Evolutionary conservation across 2,797 vertebrate genomes (phyloP).

Genomic region (Hipposideros larvatus): DNA sequence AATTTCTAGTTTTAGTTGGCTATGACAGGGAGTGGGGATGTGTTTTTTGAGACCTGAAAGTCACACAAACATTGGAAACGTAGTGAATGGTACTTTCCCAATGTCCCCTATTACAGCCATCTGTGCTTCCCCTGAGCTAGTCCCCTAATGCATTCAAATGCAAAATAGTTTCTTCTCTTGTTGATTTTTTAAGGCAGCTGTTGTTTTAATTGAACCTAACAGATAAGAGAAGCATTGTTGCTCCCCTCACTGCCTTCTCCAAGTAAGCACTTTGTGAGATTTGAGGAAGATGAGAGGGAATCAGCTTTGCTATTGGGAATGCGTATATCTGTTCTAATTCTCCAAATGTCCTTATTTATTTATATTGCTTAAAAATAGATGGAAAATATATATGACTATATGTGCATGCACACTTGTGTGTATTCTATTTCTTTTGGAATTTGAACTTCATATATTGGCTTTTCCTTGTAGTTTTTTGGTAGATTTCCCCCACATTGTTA

Average conservation of each 20-base stretch:
- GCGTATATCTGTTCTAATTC: not conserved
- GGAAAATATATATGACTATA: not conserved
- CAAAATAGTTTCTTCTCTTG: constrained; percentile 68
- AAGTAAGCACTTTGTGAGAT: not conserved
- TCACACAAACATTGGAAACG: constrained; percentile 42
- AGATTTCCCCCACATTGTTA: not conserved
- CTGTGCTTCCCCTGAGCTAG: constrained; percentile 56
- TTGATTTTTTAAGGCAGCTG: constrained; percentile 82
- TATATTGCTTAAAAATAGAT: not conserved
- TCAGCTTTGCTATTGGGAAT: not conserved
- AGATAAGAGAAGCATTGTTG: constrained; percentile 62
- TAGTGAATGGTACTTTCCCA: constrained; percentile 75
- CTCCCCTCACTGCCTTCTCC: not conserved
- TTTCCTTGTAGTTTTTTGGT: not conserved
- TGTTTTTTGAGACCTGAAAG: constrained; percentile 45
- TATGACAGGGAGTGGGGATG: not conserved
- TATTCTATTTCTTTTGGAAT: not conserved
- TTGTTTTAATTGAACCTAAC: constrained; percentile 79
- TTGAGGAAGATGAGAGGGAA: not conserved
- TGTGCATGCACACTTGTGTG: not conserved
- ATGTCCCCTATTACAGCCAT: constrained; percentile 71
- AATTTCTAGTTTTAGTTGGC: constrained; percentile 18
- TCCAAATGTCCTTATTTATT: not conserved
- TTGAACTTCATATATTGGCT: constrained; percentile 4
- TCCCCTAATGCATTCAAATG: constrained; percentile 73